Base-by-base conservation (phyloP, 2,888 invertebrate species). In the Parthenolecanium corni region DNA sequence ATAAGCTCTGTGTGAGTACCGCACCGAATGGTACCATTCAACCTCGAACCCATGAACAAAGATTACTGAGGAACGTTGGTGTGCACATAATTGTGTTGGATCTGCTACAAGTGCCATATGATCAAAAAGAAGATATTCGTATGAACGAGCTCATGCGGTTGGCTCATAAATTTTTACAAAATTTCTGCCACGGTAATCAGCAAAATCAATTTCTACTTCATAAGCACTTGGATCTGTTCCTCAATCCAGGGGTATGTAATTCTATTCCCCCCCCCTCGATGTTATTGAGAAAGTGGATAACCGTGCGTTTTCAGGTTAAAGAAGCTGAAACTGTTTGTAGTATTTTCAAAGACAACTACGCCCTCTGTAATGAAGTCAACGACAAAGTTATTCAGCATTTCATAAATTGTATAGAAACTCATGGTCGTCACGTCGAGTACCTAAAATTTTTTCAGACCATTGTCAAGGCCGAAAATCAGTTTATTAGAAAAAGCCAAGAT, bases 301-400 rank as follows among this genome's bases (percentile, higher is more conserved):
- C 9, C 38, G 38, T 38, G 31, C 65, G 64, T 16, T 71, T 71
- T 18, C 74, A 93, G 92, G 86, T 94, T 62, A 80, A 94, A 53
- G 97, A 98, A 74, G 96, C 96, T 0, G 89, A 93, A 75, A 97
- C 98, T 0, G 89, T 96, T 42, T 90, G 94, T 72, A 85, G 93
- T 62, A 96, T 98, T 70, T 98, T 96, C 77, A 87, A 89, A 73
- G 95, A 97, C 75, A 98, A 98, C 76, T 82, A 89, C 0, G 83
- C 86, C 0, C 78, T 99, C 20, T 97, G 97, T 77, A 90, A 88
- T 70, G 96, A 95, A 76, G 90, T 94, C 16, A 91, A 86, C 70
- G 93, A 94, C 70, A 88, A 90, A 72, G 93, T 96, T n/a, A 91
- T 97, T 16, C 93, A 93, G 66, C 96, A 98, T 75, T 95, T 97